phyloP scores from a whole-genome alignment of 1,140 invertebrate genomes.

The Tetramorium alpestre region DNA sequence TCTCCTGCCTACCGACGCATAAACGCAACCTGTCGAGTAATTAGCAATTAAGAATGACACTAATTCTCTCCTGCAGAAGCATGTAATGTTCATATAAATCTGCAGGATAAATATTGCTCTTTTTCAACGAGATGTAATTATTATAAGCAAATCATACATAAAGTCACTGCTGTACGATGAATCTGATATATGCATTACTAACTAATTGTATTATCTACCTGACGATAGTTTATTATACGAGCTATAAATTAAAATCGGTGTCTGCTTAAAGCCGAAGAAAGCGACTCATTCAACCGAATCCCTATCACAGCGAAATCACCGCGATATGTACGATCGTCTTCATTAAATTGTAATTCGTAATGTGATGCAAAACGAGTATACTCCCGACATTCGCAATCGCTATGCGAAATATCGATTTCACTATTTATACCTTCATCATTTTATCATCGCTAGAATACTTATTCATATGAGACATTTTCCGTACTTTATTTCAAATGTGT shows the following conservation, averaged over 20 bases:
- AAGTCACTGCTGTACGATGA: background rate
- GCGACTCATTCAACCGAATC: constrained; percentile 68
- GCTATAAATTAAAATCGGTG: constrained; percentile 78
- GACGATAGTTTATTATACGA: constrained; percentile 52
- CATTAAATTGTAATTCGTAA: constrained; percentile 69
- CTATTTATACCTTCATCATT: constrained; percentile 18
- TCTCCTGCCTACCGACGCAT: background rate
- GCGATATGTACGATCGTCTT: background rate
- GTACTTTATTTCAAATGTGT: background rate
- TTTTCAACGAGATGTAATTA: background rate
- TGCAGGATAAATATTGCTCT: background rate
- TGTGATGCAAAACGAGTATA: constrained; percentile 39
- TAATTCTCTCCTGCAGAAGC: constrained; percentile 1
- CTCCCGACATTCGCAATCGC: background rate
- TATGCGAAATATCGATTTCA: constrained; percentile 13
- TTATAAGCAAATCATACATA: background rate
- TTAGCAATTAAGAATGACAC: constrained; percentile 14
- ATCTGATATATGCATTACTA: background rate
- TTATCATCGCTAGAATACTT: background rate
- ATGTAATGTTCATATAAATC: constrained; percentile 10
- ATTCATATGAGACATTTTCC: background rate
- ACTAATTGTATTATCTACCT: constrained; percentile 44
- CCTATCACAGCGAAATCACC: background rate
- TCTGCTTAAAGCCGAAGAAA: constrained; percentile 76
- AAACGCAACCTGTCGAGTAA: background rate